Conservation (phyloP, 1,140 invertebrate genomes). For the Araneus ventricosus region DNA sequence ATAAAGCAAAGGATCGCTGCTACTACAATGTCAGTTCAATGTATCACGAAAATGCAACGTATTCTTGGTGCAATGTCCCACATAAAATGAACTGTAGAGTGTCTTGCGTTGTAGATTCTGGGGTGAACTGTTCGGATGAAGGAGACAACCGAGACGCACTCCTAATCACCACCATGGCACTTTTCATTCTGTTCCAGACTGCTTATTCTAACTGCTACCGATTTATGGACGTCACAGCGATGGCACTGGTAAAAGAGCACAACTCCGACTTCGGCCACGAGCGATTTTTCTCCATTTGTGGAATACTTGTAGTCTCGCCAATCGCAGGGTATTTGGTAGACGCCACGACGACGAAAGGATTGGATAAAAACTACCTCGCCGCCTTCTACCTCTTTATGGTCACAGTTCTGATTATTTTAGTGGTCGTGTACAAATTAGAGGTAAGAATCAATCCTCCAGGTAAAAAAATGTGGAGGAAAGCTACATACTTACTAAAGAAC, state of each 20-base stretch:
- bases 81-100: slow-evolving; percentile 65
- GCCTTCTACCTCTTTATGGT: slow-evolving; percentile 34
- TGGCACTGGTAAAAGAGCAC: slow-evolving; percentile 56
- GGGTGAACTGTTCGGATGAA: slow-evolving; percentile 1
- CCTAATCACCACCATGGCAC: slow-evolving; percentile 23
- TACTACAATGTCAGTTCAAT: slow-evolving; percentile 60
- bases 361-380: slow-evolving; percentile 30
- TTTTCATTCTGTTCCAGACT: slow-evolving; percentile 30
- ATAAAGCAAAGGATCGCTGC: slow-evolving; percentile 28
- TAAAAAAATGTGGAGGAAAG: slow-evolving; percentile 60
- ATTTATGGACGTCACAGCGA: slow-evolving; percentile 55
- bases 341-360: neutral
- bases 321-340: slow-evolving; percentile 12
- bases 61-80: slow-evolving; percentile 61
- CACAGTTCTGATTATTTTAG: neutral
- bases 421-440: slow-evolving; percentile 10
- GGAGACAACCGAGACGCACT: neutral
- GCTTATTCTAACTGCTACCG: slow-evolving; percentile 44
- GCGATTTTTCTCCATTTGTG: slow-evolving; percentile 42
- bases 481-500: slow-evolving; percentile 38
- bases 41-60: slow-evolving; percentile 50
- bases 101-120: slow-evolving; percentile 22
- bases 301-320: neutral
- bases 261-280: slow-evolving; percentile 60
- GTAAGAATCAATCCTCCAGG: slow-evolving; percentile 43